Percentiles rank a stretch among this genome's conserved stretches.
phyloP scores from a whole-genome alignment of 2,113 vertebrate species.

The Psettodes erumei region DNA sequence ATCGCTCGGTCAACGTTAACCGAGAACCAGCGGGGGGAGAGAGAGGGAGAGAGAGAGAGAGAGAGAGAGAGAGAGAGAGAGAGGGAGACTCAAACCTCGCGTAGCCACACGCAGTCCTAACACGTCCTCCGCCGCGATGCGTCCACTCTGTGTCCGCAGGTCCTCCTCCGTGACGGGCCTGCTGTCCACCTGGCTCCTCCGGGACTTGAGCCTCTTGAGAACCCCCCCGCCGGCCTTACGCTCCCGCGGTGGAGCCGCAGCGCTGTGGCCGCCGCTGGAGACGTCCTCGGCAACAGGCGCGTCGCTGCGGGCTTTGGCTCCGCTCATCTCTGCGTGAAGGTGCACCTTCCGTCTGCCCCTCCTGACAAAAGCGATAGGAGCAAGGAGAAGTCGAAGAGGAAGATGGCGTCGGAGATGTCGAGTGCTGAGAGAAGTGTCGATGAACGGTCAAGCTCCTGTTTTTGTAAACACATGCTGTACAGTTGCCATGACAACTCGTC shows the following conservation, averaged over 20 bases:
- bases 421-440: constrained; percentile 76
- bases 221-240: constrained; percentile 83
- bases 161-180: constrained; percentile 87
- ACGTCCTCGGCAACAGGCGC: constrained; percentile 79
- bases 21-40: neutral
- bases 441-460: constrained; percentile 67
- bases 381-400: constrained; percentile 31
- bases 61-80: no score
- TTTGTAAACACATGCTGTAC: constrained; percentile 72
- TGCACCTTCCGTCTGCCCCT: neutral
- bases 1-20: neutral
- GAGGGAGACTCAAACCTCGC: constrained; percentile 77
- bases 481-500: constrained; percentile 78
- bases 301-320: constrained; percentile 84
- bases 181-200: constrained; percentile 80
- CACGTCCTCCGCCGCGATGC: constrained; percentile 89
- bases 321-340: constrained; percentile 82
- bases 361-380: neutral
- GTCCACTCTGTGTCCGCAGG: constrained; percentile 81
- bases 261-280: constrained; percentile 64
- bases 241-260: constrained; percentile 63
- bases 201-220: constrained; percentile 87
- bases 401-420: constrained; percentile 81
- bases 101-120: constrained; percentile 87
- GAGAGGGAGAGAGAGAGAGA: no score